phyloP scores from a whole-genome alignment of 2,797 vertebrate species.

The Benthosema pterotum region DNA sequence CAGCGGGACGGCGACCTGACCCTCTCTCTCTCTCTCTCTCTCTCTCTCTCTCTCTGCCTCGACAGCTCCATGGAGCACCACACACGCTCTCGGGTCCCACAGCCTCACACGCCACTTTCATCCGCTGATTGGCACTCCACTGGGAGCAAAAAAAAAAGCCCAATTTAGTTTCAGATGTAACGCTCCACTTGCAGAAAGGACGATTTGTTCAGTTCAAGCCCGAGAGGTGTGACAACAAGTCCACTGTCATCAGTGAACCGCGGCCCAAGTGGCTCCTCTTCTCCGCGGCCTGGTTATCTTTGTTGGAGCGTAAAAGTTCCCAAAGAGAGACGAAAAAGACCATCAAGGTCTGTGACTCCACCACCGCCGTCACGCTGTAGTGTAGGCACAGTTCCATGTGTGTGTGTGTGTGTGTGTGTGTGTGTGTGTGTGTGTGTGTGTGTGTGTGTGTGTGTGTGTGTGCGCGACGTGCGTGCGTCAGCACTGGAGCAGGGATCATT shows the following conservation, averaged over 20 bases:
- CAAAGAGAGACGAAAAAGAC: constrained; percentile 46
- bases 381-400: constrained; percentile 38
- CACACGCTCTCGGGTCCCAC: constrained; percentile 12
- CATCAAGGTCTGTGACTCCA: no score
- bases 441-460: no score
- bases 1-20: no score
- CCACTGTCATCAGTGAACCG: constrained; percentile 10
- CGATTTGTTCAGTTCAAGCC: constrained; percentile 21
- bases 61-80: no score
- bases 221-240: constrained; percentile 23
- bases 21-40: constrained; percentile 24
- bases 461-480: no score
- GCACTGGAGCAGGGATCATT: constrained; percentile 56
- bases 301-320: constrained; percentile 36
- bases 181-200: constrained; percentile 15
- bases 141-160: not conserved
- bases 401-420: no score
- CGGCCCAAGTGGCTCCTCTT: constrained; percentile 32
- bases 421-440: no score
- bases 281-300: constrained; percentile 28
- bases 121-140: constrained; percentile 23
- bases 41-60: no score
- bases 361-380: no score
- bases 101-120: constrained; percentile 13
- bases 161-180: constrained; percentile 10